phyloP scores from a whole-genome alignment of 2,888 invertebrate genomes.

The Dendrolimus houi region DNA sequence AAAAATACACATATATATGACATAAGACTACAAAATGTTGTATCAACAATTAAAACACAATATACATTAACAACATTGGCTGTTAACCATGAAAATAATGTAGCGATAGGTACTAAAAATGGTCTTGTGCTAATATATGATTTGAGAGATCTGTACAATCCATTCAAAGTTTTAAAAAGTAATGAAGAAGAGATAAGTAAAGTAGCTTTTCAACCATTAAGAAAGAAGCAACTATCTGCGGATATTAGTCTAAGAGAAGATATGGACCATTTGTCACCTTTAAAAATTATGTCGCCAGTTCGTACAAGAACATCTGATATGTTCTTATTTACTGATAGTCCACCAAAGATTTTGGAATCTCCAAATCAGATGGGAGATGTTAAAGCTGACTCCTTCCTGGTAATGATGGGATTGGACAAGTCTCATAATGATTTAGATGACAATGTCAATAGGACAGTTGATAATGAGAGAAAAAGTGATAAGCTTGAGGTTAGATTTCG shows the following conservation, averaged over 20 bases:
- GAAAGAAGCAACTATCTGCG: conserved; percentile 40
- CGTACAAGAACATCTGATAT: conserved; percentile 50
- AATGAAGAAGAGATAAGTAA: conserved; percentile 67
- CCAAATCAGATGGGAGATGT: conserved; percentile 32
- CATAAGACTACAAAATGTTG: conserved; percentile 59
- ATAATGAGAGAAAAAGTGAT: conserved; percentile 44
- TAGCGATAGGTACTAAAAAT: conserved; percentile 74
- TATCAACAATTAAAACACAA: conserved; percentile 55
- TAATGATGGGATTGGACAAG: conserved; percentile 60
- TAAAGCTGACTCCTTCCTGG: conserved; percentile 60
- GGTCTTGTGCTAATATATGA: conserved; percentile 74
- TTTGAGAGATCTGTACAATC: conserved; percentile 64
- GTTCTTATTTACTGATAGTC: conserved; percentile 55
- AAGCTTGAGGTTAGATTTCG: conserved; percentile 35
- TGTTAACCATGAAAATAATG: conserved; percentile 59
- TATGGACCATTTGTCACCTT: conserved; percentile 32
- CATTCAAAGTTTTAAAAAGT: conserved; percentile 60
- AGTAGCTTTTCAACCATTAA: conserved; percentile 61
- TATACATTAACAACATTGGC: conserved; percentile 56
- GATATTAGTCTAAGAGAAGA: conserved; percentile 65
- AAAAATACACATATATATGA: conserved; percentile 76
- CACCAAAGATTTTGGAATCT: conserved; percentile 37
- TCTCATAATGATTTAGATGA: conserved; percentile 45
- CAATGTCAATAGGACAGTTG: conserved; percentile 37
- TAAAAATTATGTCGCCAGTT: conserved; percentile 36